These are phyloP conservation scores for Sebastes kiyomatsui DNA, from an alignment of 2,797 vertebrate species.

Conservation along the genomic window DNA sequence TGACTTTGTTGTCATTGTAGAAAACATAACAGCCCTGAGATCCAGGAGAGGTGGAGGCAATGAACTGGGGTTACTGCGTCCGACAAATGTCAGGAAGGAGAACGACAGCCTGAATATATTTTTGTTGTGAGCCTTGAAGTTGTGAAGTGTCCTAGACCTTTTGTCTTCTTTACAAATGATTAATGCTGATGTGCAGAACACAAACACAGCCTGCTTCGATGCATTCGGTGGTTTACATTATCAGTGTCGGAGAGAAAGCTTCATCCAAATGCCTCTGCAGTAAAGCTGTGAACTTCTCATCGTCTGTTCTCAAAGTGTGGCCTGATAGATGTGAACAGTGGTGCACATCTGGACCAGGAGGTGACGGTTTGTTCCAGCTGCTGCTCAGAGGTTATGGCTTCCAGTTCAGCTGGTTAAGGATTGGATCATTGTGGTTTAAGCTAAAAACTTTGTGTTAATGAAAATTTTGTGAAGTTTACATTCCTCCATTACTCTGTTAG, in stretches of 20 bases:
- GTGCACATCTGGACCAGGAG: constrained; percentile 39
- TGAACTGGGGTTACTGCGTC: constrained; percentile 66
- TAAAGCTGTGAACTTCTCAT: constrained; percentile 23
- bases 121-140: not conserved
- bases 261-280: constrained; percentile 5
- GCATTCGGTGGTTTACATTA: constrained; percentile 19
- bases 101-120: constrained; percentile 18
- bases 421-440: not conserved
- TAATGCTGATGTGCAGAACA: constrained; percentile 7
- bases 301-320: not conserved
- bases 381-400: constrained; percentile 11
- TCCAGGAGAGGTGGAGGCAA: constrained; percentile 60
- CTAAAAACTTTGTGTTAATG: not conserved
- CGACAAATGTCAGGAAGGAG: constrained; percentile 9
- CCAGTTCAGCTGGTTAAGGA: not conserved
- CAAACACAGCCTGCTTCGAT: not conserved
- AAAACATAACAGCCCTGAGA: constrained; percentile 54
- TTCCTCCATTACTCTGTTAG: not conserved
- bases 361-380: constrained; percentile 34
- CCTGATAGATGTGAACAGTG: not conserved
- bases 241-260: not conserved
- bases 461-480: not conserved
- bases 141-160: constrained; percentile 2
- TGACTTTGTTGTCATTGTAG: constrained; percentile 67
- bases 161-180: constrained; percentile 1